Base-by-base conservation (phyloP, 1,140 invertebrate species). In the Ceratina australensis region DNA sequence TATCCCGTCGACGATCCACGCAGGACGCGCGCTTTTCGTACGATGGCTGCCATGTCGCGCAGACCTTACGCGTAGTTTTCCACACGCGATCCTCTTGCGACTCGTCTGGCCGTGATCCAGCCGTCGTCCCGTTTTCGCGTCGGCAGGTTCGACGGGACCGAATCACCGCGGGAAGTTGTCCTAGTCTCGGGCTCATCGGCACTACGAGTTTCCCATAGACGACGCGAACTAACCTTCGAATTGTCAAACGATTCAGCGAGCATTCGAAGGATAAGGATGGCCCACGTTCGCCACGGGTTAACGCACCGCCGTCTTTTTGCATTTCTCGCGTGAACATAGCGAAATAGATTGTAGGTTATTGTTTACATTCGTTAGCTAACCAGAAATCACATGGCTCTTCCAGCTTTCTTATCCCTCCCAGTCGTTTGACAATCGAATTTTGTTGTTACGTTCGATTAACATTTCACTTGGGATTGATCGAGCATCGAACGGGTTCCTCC, bases 11-110 rank as follows among this genome's bases (percentile, higher is more conserved):
- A 50, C 69, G 33, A 42, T 42, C 7, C 71, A 86, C 82, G 84
- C 81, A 91, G 86, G 87, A 91, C 90, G 90, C 90, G 90, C 88
- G 90, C 90, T 90, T 91, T 91, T 91, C 86, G 79, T 87, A 82
- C 72, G 72, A 91, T 91, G 89, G 90, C 90, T 89, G 90, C 89
- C 90, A 86, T 91, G 83, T 90, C 86, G 91, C 2, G 89, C 87
- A 75, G 86, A 68, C 81, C 57, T 63, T 61, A 56, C 15, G 33
- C 50, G 33, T 61, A 52, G 5, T 63, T 72, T 49, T 79, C 28
- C 77, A 49, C 77, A 49, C 22, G 50, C 54, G 52, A 0, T 56
- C 16, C 16, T 12, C 3, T 16, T 22, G 13, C n/a, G 33, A 42
- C 10, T n/a, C 13, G 2, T 15, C 0, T 1, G 8, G 33, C 26